These are phyloP conservation scores for Sinocyclocheilus rhinocerous DNA, from an alignment of 2,113 vertebrate genomes.

Conservation along the genomic window DNA sequence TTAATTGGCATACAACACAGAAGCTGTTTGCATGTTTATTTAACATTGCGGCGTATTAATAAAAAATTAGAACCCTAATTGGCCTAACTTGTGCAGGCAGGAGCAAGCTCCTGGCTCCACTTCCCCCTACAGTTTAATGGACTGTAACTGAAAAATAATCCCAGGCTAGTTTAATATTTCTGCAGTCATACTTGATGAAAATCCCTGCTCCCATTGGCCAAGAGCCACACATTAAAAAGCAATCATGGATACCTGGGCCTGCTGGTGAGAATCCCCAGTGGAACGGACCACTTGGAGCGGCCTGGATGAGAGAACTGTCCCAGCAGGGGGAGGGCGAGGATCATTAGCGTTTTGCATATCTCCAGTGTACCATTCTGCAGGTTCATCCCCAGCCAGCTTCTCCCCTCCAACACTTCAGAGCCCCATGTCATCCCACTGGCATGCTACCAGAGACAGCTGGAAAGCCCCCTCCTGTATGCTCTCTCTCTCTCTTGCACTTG, in stretches of 20 bases:
- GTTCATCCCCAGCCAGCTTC: slow-evolving; percentile 41
- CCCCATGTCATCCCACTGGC: slow-evolving; percentile 53
- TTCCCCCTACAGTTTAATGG: slow-evolving; percentile 62
- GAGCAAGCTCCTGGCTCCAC: slow-evolving; percentile 54
- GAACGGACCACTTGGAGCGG: slow-evolving; percentile 56
- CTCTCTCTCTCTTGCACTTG: slow-evolving; percentile 35
- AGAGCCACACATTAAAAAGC: slow-evolving; percentile 67
- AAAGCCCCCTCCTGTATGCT: slow-evolving; percentile 13
- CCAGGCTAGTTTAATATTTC: slow-evolving; percentile 67
- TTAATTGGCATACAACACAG: slow-evolving; percentile 66
- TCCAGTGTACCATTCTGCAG: slow-evolving; percentile 49
- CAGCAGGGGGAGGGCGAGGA: slow-evolving; percentile 51
- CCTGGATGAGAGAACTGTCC: slow-evolving; percentile 53
- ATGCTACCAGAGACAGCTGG: slow-evolving; percentile 59
- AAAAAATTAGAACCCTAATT: slow-evolving; percentile 66
- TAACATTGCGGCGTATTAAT: slow-evolving; percentile 64
- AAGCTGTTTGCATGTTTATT: slow-evolving; percentile 68
- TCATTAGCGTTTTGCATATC: slow-evolving; percentile 57
- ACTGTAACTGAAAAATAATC: slow-evolving; percentile 66
- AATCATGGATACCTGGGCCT: slow-evolving; percentile 61
- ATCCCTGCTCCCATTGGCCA: slow-evolving; percentile 59
- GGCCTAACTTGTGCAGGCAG: slow-evolving; percentile 63
- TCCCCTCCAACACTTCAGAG: slow-evolving; percentile 35
- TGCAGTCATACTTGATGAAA: slow-evolving; percentile 66
- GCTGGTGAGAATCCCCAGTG: slow-evolving; percentile 61